Conservation (phyloP, 2,113 vertebrate species). For the Calypte anna region DNA sequence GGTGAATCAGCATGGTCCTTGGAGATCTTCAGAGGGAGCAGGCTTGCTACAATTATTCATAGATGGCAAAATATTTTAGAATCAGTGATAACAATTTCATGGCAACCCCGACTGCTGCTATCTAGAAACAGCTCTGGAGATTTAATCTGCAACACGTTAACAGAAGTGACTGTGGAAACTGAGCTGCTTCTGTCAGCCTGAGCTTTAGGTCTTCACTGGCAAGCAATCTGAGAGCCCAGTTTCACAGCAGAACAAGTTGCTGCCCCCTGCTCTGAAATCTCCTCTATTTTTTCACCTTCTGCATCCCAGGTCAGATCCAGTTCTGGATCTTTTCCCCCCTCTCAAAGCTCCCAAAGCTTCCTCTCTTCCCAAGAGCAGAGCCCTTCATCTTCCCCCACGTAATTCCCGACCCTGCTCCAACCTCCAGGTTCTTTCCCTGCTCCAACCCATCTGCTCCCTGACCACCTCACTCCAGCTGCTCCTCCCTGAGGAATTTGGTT, state of each 20-base stretch:
- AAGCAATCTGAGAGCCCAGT: not conserved
- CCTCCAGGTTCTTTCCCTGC: not conserved
- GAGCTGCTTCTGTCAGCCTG: not conserved
- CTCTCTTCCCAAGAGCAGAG: not conserved
- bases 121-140: constrained; percentile 24
- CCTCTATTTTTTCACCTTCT: not conserved
- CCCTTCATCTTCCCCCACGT: not conserved
- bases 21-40: not conserved
- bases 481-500: not conserved
- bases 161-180: not conserved
- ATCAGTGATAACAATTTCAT: not conserved
- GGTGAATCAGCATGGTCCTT: not conserved
- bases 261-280: not conserved
- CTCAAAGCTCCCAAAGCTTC: not conserved
- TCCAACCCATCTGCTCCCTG: not conserved
- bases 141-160: not conserved
- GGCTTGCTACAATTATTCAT: not conserved
- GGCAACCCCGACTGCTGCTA: constrained; percentile 2
- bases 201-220: not conserved
- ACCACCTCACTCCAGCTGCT: constrained; percentile 52
- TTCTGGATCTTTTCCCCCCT: not conserved
- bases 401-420: not conserved
- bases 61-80: not conserved
- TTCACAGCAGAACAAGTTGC: not conserved
- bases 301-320: not conserved